These are phyloP conservation scores for Nansenia antarctica DNA, from an alignment of 2,113 vertebrate species.

Conservation along the genomic window DNA sequence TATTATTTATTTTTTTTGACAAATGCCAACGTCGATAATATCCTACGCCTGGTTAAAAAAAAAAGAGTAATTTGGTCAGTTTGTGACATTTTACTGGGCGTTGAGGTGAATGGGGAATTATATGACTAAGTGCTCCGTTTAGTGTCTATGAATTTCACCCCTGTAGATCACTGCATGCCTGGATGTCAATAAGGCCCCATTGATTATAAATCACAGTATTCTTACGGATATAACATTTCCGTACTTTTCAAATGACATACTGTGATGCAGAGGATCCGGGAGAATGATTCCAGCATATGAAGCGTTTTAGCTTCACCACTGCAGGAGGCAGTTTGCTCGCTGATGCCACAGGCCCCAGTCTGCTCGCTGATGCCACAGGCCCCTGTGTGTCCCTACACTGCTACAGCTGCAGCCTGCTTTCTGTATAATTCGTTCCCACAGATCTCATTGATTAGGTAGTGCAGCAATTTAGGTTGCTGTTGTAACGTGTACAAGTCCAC, in stretches of 20 bases:
- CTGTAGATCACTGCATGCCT: slow-evolving; percentile 2
- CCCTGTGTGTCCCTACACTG: not conserved
- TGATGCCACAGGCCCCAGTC: not conserved
- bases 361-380: not conserved
- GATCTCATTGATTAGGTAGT: not conserved
- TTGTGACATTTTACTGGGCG: not conserved
- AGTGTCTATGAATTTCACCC: not conserved
- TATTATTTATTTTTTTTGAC: not conserved
- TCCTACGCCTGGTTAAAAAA: too few species aligned
- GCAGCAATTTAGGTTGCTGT: too few species aligned
- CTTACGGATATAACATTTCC: too few species aligned
- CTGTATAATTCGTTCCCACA: not conserved
- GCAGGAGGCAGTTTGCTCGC: not conserved
- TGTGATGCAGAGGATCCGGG: not conserved
- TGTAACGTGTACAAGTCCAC: too few species aligned
- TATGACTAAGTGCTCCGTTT: slow-evolving; percentile 5
- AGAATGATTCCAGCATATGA: not conserved
- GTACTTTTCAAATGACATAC: too few species aligned
- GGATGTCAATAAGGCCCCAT: slow-evolving; percentile 24
- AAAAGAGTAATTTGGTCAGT: slow-evolving; percentile 2
- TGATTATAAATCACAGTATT: not conserved
- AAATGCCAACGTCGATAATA: not conserved
- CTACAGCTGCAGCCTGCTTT: not conserved
- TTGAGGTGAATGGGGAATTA: not conserved
- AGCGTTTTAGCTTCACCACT: not conserved